phyloP scores from a whole-genome alignment of 2,888 invertebrate genomes.

The Euplagia quadripunctaria region DNA sequence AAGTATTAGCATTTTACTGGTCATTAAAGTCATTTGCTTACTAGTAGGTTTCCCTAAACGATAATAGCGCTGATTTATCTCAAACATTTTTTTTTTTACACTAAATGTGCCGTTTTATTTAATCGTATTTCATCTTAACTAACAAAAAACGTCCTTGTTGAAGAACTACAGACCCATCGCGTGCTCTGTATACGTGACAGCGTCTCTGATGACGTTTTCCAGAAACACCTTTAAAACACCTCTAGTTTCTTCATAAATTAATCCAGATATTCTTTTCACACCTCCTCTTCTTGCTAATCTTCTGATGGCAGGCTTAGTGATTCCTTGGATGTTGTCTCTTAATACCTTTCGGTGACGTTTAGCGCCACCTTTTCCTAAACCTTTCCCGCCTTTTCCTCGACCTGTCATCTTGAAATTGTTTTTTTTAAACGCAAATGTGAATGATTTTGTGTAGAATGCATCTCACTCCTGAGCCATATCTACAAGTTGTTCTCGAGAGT shows the following conservation, averaged over 20 bases:
- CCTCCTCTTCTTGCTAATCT: constrained; percentile 91
- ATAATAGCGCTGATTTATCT: no score
- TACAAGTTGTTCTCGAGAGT: no score
- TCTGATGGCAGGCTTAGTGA: constrained; percentile 93
- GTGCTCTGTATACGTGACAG: constrained; percentile 95
- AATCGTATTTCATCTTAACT: no score
- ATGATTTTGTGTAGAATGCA: constrained; percentile 8
- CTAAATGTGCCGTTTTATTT: no score
- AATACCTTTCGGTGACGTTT: constrained; percentile 94
- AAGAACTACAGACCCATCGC: no score
- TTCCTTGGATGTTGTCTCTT: constrained; percentile 93
- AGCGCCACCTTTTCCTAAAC: constrained; percentile 93
- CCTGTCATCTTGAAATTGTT: constrained; percentile 88
- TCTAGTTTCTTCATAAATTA: constrained; percentile 93
- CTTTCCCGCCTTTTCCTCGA: constrained; percentile 93
- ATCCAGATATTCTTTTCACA: constrained; percentile 91
- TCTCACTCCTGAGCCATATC: no score
- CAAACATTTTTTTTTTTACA: no score
- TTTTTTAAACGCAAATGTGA: constrained; percentile 4
- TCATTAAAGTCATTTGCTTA: no score
- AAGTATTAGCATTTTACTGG: no score
- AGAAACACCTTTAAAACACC: constrained; percentile 93
- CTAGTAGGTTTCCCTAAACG: no score
- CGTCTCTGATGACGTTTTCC: constrained; percentile 94
- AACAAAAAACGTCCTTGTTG: no score